These are phyloP conservation scores for Brachyhypopomus gauderio DNA, from an alignment of 2,113 vertebrate genomes.

Conservation along the genomic window DNA sequence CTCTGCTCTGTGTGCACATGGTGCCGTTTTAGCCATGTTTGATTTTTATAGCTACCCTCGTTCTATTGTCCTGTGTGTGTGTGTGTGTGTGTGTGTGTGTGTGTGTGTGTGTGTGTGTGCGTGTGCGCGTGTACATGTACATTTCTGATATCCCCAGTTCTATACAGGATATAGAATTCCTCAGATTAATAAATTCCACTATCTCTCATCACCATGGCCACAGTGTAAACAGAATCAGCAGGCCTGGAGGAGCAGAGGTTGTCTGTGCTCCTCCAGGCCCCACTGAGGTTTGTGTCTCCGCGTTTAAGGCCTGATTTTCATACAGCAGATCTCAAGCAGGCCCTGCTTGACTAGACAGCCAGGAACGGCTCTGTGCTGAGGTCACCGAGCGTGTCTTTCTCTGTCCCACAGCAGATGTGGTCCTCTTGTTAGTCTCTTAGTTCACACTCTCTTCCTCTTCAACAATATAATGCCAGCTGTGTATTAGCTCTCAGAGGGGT, in stretches of 20 bases:
- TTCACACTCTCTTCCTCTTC: not conserved
- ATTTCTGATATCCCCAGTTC: not conserved
- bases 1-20: not conserved
- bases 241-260: constrained; percentile 41
- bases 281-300: constrained; percentile 23
- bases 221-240: constrained; percentile 58
- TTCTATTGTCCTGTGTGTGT: not conserved
- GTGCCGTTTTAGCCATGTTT: not conserved
- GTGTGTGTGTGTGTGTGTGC: not conserved
- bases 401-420: not conserved
- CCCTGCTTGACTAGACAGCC: constrained; percentile 10
- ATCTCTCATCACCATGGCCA: constrained; percentile 57
- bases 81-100: constrained; percentile 20
- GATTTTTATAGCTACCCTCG: constrained; percentile 17
- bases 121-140: constrained; percentile 1
- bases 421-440: not conserved
- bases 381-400: constrained; percentile 2
- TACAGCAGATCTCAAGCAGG: constrained; percentile 15
- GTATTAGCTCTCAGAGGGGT: constrained; percentile 19
- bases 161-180: constrained; percentile 34
- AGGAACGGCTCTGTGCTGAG: constrained; percentile 9
- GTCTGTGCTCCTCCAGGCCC: constrained; percentile 28
- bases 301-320: constrained; percentile 21
- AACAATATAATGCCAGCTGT: constrained; percentile 50
- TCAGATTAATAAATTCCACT: constrained; percentile 54